These are phyloP conservation scores for Smittia sp. DNA, from an alignment of 2,888 invertebrate genomes.

Conservation along the genomic window DNA sequence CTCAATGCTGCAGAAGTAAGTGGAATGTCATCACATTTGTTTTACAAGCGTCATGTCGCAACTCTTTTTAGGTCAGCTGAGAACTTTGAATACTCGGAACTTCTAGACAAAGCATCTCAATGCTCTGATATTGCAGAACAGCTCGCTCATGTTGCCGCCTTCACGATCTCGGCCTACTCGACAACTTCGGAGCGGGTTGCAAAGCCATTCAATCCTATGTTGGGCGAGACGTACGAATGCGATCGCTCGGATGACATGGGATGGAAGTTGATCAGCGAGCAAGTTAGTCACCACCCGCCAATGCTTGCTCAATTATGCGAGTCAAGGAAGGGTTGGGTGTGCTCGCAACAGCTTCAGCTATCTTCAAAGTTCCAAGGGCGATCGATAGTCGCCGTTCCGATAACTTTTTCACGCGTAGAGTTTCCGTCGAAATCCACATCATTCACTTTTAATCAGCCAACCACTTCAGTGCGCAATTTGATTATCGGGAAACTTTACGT, in stretches of 20 bases:
- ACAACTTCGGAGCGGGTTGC: constrained; percentile 74
- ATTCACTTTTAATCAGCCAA: constrained; percentile 19
- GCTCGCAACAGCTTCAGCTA: constrained; percentile 89
- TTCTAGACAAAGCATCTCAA: constrained; percentile 78
- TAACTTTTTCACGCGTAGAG: constrained; percentile 9
- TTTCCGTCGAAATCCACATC: neutral
- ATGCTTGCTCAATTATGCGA: constrained; percentile 90
- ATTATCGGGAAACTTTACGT: constrained; percentile 25
- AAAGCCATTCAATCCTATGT: constrained; percentile 90
- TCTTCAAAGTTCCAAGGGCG: constrained; percentile 88
- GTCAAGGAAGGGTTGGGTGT: constrained; percentile 70
- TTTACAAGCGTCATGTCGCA: neutral
- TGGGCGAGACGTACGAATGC: constrained; percentile 94
- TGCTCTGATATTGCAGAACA: constrained; percentile 79
- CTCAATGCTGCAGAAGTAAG: constrained; percentile 81
- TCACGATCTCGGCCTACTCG: constrained; percentile 79
- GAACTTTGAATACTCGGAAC: constrained; percentile 90
- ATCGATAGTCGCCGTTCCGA: constrained; percentile 57
- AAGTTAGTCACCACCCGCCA: constrained; percentile 95
- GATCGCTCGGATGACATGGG: constrained; percentile 88
- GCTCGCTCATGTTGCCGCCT: constrained; percentile 86
- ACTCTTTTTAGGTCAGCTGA: constrained; percentile 65
- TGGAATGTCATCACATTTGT: neutral
- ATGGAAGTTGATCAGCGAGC: constrained; percentile 85
- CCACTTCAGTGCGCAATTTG: neutral